Base-by-base conservation (phyloP, 23 tunicate genomes). In the Oikopleura vanhoeffeni region DNA sequence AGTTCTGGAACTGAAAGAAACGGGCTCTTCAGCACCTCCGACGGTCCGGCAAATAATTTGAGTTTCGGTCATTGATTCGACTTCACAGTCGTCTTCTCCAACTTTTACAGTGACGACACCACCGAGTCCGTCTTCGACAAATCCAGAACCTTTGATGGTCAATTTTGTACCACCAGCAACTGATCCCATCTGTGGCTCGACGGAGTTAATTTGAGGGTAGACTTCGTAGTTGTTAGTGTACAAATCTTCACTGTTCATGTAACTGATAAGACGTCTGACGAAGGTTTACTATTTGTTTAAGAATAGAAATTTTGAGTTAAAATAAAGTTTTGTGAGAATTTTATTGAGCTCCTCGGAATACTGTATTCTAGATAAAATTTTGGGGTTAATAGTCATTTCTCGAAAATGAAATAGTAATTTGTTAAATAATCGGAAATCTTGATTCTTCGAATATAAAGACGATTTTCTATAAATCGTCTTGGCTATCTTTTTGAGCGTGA, bases 111-210 rank as follows among this genome's bases (percentile, higher is more conserved):
- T 71, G 38, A 71, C 79, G 35, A 2, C 38, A 30, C 79, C 79
- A 3, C 79, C 79, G 34, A 71, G 38, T 18, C 79, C 79, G 35
- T 71, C 79, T 28, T 71, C 79, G 4, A 71, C 79, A 71, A 71
- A 71, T 18, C 79, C 79, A 71, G 79, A 24, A 18, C 79, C 79
- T 4, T 3, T 28, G 38, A 71, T 71, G 2, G 79, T 71, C 36
- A 71, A 2, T 3, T 18, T 33, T 18, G 79, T 71, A 2, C 79
- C 79, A 2, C 79, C 79, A 13, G 27, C 79, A 71, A 71, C 79
- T 2, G 79, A 71, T 30, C 79, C 79, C 79, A 71, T 71, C 32
- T 71, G 79, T 32, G 79, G 79, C 27, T 71, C 35, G 79, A 71
- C 35, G 79, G 34, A 13, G 38, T 24, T 2, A 38, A 71, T 71